phyloP scores from a whole-genome alignment of 2,113 vertebrate genomes.

The Bagarius yarrelli region DNA sequence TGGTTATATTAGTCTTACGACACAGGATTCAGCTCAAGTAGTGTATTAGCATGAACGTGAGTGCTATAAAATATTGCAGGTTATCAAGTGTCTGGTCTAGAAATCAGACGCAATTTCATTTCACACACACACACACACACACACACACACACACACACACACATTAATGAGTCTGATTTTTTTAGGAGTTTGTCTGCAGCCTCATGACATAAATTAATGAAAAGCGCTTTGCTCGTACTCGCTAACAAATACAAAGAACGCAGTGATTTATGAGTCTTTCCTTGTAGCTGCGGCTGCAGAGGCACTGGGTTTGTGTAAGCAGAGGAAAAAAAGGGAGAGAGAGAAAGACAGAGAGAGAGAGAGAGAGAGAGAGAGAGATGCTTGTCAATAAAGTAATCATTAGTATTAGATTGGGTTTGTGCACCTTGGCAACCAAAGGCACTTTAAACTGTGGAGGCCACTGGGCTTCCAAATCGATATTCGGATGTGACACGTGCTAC shows the following conservation, averaged over 20 bases:
- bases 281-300: constrained; percentile 29
- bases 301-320: constrained; percentile 16
- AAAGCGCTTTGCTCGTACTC: constrained; percentile 29
- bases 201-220: constrained; percentile 42
- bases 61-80: neutral
- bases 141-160: neutral
- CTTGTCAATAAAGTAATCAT: constrained; percentile 54
- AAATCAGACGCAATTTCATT: neutral
- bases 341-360: neutral
- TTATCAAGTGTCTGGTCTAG: neutral
- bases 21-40: neutral
- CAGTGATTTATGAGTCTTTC: constrained; percentile 47
- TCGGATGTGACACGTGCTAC: constrained; percentile 38
- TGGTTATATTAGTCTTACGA: neutral
- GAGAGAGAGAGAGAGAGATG: neutral
- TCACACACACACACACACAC: neutral
- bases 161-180: no score
- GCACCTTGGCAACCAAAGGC: constrained; percentile 39
- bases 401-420: constrained; percentile 51
- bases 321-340: neutral
- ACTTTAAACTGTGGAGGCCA: constrained; percentile 39
- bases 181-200: neutral
- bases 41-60: neutral
- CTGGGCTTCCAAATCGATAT: constrained; percentile 46
- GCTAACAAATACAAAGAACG: constrained; percentile 1